phyloP scores from a whole-genome alignment of 2,888 invertebrate genomes.

The Caenorhabditis japonica region DNA sequence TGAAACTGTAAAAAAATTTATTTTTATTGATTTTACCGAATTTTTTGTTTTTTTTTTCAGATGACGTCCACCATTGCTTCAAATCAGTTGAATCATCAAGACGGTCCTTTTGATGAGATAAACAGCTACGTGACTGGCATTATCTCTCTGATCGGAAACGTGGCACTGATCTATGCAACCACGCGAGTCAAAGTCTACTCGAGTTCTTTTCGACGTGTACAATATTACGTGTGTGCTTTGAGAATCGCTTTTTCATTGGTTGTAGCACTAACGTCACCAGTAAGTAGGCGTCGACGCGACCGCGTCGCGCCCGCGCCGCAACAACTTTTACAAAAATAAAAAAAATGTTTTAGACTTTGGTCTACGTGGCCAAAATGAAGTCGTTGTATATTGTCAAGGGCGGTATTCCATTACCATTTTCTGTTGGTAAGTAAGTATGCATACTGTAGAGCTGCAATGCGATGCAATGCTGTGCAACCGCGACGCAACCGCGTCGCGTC shows the following conservation, averaged over 20 bases:
- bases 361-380: constrained; percentile 38
- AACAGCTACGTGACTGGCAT: constrained; percentile 28
- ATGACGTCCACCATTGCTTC: constrained; percentile 3
- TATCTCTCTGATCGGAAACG: constrained; percentile 29
- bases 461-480: too few species aligned
- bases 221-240: constrained; percentile 23
- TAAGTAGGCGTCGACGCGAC: too few species aligned
- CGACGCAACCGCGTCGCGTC: too few species aligned
- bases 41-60: background rate
- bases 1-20: too few species aligned
- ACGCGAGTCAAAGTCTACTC: constrained; percentile 34
- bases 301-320: too few species aligned
- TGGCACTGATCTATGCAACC: constrained; percentile 24
- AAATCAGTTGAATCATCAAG: background rate
- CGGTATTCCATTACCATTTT: constrained; percentile 40
- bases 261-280: constrained; percentile 36
- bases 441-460: too few species aligned
- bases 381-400: constrained; percentile 47
- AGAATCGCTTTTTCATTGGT: constrained; percentile 25
- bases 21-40: too few species aligned
- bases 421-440: constrained; percentile 9
- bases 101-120: constrained; percentile 13
- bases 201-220: constrained; percentile 16
- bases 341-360: constrained; percentile 44
- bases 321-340: too few species aligned